Base-by-base conservation (phyloP, 2,888 invertebrate species). In the Ormyrus labotus region DNA sequence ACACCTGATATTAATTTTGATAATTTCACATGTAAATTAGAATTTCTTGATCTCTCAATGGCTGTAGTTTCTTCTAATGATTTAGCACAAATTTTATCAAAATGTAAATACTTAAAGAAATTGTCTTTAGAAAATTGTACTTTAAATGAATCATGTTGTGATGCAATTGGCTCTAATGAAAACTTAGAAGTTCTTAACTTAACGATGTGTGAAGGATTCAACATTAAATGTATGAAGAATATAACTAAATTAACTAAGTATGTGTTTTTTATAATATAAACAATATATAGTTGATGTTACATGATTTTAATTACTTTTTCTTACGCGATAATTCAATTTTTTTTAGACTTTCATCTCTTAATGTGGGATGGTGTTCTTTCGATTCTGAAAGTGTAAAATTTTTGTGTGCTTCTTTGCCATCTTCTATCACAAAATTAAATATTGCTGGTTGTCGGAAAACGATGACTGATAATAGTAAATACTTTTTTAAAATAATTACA, bases 11-110 rank as follows among this genome's bases (percentile, higher is more conserved):
- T 90, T 47, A 80, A 88, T 61, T 83, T 78, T 61, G 90, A 92
- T 6, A 91, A 92, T 67, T 93, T 87, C 48, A 70, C 83, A 78
- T 86, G 92, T 78, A 93, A 95, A 77, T 90, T 98, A n/a, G 95
- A 96, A 86, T 97, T 95, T 90, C 91, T 98, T 82, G 98, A 98
- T 91, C 92, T 98, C 10, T 96, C 97, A 87, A 96, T 97, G 95
- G 93, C 95, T 0, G 92, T 94, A 0, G 92, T 96, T 51, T 93
- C 94, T 13, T 85, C 91, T 0, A 85, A 88, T 0, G 94, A 94
- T 0, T 89, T 96, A n/a, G 92, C 90, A n/a, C 85, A 89, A 63
- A 84, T 94, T n/a, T 92, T 98, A 55, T 90, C 91, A 1, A 92
- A 94, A 6, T 97, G 97, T 90, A 92, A 92, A 6, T 92, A 93